These are phyloP conservation scores for Apocrypta bakeri DNA, from an alignment of 1,140 invertebrate genomes.

Conservation along the genomic window DNA sequence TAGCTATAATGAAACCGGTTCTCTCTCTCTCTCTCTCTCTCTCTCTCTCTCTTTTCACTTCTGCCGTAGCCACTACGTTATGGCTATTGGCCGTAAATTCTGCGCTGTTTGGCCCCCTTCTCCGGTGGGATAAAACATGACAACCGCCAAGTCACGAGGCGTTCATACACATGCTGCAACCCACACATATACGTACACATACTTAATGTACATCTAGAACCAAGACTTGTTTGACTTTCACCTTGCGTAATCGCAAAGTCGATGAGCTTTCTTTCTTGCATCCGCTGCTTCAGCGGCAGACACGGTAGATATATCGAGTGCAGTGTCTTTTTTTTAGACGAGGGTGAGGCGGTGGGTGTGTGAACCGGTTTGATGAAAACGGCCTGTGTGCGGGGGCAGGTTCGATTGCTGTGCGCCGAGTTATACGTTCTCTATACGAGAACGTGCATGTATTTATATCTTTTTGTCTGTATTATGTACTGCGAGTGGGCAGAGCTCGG, in stretches of 20 bases:
- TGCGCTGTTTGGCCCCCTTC: not conserved
- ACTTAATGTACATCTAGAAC: no score
- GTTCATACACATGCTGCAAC: not conserved
- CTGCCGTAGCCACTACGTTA: not conserved
- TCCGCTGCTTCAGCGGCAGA: not conserved
- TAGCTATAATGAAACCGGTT: constrained; percentile 57
- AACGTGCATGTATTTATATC: not conserved
- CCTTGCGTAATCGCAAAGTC: constrained; percentile 58
- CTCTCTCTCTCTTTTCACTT: not conserved
- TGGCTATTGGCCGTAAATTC: constrained; percentile 19
- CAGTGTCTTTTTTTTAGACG: not conserved
- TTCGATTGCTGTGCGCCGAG: not conserved
- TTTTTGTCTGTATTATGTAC: not conserved
- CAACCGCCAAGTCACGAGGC: constrained; percentile 19
- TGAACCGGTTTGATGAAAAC: not conserved
- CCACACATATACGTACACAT: constrained; percentile 27
- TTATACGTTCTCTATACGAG: not conserved
- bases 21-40: constrained; percentile 33
- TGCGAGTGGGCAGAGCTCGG: no score
- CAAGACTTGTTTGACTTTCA: constrained; percentile 58
- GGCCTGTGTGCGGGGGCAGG: not conserved
- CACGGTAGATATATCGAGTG: not conserved
- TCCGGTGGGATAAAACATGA: constrained; percentile 19
- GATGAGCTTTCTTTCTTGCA: constrained; percentile 27
- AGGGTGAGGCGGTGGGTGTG: not conserved